Base-by-base conservation (phyloP, 2,888 invertebrate species). In the Eretmocerus hayati region DNA sequence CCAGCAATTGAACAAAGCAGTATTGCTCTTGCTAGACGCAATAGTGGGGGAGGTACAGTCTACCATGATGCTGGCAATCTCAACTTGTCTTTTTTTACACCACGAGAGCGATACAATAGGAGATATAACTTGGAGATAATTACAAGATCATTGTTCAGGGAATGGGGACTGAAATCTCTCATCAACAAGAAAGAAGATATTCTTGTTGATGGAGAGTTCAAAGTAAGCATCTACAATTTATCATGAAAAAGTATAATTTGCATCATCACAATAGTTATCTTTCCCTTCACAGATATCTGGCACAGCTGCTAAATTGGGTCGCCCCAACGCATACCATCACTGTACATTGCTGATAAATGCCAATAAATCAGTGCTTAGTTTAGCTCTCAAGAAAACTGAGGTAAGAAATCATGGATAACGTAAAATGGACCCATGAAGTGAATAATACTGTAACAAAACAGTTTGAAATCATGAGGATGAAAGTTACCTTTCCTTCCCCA, bases 1-100 rank as follows among this genome's bases (percentile, higher is more conserved):
- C 77, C 81, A 2, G 76, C 78, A 35, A 70, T 89, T 41, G 67
- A 76, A 53, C 80, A 82, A 41, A 75, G 79, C 35, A 84, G 83
- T 15, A 83, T 96, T 48, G 75, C 79, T 11, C 63, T 95, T 52
- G 95, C 89, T 0, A 80, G 99, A 49, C 80, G 99, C 35, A 90
- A 90, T 65, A 95, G 95, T 72, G 97, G 97, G 22, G 89, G 99
- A 52, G 97, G 96, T 21, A 87, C 95, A 4, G 95, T 99, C 20
- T 99, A 91, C 71, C 97, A 99, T 71, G 97, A 99, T 71, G 74
- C 80, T 55, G 95, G 94, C 48, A 95, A 94, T 74, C 75, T 95
- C 1, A 96, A 95, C 74, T 78, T 94, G 55, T 89, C 93, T 0
- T 93, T 97, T 72, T 88, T 99, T 63, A 88, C 91, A 11, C 80